A percentile compares a stretch with the other conserved stretches of the same genome.
Evolutionary conservation across 2,113 vertebrate species (phyloP).

Genomic region (Labeo catla): DNA sequence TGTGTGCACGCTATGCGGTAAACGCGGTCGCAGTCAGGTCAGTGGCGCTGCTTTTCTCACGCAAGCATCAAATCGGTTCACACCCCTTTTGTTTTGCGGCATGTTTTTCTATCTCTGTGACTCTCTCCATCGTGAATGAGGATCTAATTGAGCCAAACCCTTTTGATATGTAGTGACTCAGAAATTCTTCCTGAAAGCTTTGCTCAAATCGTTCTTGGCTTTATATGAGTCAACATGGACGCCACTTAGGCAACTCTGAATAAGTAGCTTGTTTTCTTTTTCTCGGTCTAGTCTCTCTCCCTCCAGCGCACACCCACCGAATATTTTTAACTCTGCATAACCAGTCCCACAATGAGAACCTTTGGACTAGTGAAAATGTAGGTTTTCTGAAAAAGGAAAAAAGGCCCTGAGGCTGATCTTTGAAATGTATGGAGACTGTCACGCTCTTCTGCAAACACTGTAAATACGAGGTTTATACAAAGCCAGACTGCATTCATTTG

Average conservation of each 20-base stretch:
- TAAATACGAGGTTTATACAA: background rate
- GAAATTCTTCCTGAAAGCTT: slow-evolving; percentile 25
- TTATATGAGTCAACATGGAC: slow-evolving; percentile 19
- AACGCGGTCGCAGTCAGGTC: slow-evolving; percentile 36
- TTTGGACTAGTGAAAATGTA: slow-evolving; percentile 35
- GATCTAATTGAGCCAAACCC: slow-evolving; percentile 18
- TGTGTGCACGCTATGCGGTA: background rate
- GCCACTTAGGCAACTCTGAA: slow-evolving; percentile 37
- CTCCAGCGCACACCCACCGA: slow-evolving; percentile 30
- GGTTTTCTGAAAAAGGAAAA: background rate
- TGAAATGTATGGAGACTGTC: background rate
- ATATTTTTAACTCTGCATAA: slow-evolving; percentile 55
- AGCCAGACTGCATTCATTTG: background rate
- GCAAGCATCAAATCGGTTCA: background rate
- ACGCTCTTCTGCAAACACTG: background rate
- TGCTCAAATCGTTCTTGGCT: slow-evolving; percentile 13
- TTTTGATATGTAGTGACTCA: slow-evolving; percentile 30
- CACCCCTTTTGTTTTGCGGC: slow-evolving; percentile 23
- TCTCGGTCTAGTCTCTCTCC: background rate
- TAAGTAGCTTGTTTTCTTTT: slow-evolving; percentile 39
- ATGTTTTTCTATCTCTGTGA: background rate
- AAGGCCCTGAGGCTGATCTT: background rate
- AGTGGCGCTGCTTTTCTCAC: slow-evolving; percentile 35
- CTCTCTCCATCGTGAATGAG: background rate
- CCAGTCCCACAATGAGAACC: slow-evolving; percentile 40